Evolutionary conservation across 2,113 vertebrate genomes (phyloP).

Genomic region (Serilophus lunatus): DNA sequence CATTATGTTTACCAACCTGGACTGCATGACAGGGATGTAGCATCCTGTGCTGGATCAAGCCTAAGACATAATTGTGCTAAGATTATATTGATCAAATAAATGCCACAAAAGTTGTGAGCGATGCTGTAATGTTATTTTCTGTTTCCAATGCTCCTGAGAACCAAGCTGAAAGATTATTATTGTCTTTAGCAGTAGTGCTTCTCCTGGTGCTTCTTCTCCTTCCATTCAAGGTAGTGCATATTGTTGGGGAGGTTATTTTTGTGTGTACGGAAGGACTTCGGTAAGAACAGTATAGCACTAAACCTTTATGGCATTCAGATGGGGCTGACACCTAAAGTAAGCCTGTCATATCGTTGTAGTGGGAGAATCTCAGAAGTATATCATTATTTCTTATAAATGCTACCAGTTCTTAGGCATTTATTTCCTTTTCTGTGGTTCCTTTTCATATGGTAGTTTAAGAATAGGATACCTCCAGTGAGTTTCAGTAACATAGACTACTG

Average conservation of each 20-base stretch:
- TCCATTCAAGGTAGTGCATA: background rate
- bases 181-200: background rate
- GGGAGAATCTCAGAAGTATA: background rate
- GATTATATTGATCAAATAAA: background rate
- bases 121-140: background rate
- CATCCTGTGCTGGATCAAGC: background rate
- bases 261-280: background rate
- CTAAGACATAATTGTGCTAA: background rate
- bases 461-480: background rate
- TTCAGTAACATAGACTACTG: background rate
- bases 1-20: background rate
- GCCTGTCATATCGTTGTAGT: background rate
- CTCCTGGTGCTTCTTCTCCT: background rate
- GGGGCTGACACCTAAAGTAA: background rate
- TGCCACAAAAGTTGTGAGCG: background rate
- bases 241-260: background rate
- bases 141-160: background rate
- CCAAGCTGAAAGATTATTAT: background rate
- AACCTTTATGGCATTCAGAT: background rate
- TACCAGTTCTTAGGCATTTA: background rate
- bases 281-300: background rate
- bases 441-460: background rate
- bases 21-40: background rate
- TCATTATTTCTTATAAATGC: background rate
- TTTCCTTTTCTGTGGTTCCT: background rate